These are phyloP conservation scores for Epizoanthus illoricatus DNA, from an alignment of 92 coral and sea anemone species.

Conservation along the genomic window DNA sequence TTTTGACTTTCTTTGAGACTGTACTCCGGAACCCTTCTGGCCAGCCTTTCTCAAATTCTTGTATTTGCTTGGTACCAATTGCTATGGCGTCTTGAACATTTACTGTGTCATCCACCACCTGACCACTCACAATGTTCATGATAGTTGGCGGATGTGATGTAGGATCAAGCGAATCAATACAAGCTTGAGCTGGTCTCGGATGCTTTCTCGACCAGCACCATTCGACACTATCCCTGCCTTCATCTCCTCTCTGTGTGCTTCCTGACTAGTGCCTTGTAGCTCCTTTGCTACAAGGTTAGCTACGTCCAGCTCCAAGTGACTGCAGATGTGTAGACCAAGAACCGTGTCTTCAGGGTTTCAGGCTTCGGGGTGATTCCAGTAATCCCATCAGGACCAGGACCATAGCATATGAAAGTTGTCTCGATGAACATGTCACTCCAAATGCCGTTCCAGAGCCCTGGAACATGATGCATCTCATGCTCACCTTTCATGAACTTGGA, in stretches of 20 bases:
- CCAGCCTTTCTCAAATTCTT: constrained; percentile 61
- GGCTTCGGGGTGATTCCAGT: constrained; percentile 61
- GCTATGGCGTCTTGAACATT: constrained; percentile 50
- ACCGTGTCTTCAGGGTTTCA: constrained; percentile 69
- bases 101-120: constrained; percentile 46
- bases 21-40: constrained; percentile 45
- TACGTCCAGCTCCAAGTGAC: constrained; percentile 53
- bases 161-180: constrained; percentile 62
- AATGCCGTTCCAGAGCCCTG: constrained; percentile 68
- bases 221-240: constrained; percentile 47
- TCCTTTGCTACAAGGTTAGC: constrained; percentile 27
- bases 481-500: constrained; percentile 52
- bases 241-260: constrained; percentile 58
- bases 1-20: constrained; percentile 51
- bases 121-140: constrained; percentile 65
- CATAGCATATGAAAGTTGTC: constrained; percentile 63
- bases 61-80: constrained; percentile 52
- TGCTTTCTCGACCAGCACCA: constrained; percentile 50
- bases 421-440: constrained; percentile 66
- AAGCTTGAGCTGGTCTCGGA: constrained; percentile 48
- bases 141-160: constrained; percentile 52
- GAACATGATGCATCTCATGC: constrained; percentile 63
- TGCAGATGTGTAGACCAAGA: constrained; percentile 62
- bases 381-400: constrained; percentile 60
- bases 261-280: constrained; percentile 37